phyloP scores from a whole-genome alignment of 2,888 invertebrate genomes.

The Seira sanloemensis region DNA sequence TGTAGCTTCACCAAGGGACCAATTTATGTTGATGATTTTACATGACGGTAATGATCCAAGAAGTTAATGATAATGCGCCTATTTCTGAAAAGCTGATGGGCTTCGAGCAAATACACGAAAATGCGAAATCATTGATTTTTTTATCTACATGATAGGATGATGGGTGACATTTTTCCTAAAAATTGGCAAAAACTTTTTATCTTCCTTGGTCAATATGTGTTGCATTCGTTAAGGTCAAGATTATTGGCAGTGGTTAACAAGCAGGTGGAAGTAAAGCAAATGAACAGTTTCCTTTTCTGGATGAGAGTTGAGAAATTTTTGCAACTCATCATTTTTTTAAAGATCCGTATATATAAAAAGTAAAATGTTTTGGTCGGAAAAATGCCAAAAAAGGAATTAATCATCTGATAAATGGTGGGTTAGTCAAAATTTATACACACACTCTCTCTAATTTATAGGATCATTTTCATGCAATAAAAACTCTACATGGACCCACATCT shows the following conservation, averaged over 20 bases:
- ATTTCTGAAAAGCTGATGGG: neutral
- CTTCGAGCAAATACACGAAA: conserved; percentile 1
- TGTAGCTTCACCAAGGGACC: conserved; percentile 2
- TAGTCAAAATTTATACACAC: conserved; percentile 12
- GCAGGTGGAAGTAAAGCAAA: neutral
- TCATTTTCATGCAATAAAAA: conserved; percentile 18
- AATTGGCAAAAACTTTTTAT: conserved; percentile 15
- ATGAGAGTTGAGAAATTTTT: conserved; percentile 4
- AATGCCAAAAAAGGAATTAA: conserved; percentile 25
- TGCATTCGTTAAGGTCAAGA: conserved; percentile 33
- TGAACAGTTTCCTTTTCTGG: neutral
- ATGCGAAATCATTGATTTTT: neutral
- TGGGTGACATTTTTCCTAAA: conserved; percentile 41
- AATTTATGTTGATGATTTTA: conserved; percentile 36
- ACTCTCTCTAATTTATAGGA: conserved; percentile 31
- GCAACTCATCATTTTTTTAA: neutral
- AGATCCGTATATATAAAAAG: neutral
- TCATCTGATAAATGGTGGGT: conserved; percentile 33
- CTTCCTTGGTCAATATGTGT: neutral
- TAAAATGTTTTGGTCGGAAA: neutral
- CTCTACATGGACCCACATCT: neutral
- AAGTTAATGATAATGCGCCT: conserved; percentile 36
- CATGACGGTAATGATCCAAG: conserved; percentile 28
- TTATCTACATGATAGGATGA: conserved; percentile 3
- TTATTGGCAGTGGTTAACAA: conserved; percentile 31